Base-by-base conservation (phyloP, 1,140 invertebrate genomes). In the Leptonema lineaticorne region DNA sequence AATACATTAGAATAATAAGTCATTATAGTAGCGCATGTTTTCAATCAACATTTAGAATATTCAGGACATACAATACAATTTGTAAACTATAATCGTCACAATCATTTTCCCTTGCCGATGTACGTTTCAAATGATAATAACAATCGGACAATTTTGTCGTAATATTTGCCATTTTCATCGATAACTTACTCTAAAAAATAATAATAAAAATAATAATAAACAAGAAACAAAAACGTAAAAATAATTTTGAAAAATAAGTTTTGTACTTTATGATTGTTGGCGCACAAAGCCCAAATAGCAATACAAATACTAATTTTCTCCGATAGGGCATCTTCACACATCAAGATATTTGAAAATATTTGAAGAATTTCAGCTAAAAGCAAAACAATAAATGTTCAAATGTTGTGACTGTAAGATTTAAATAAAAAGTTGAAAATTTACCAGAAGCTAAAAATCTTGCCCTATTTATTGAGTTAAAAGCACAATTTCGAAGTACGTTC, bases 141-240 rank as follows among this genome's bases (percentile, higher is more conserved):
- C 64, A 65, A 28, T 69, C 53, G 37, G 53, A 28, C 20, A 72
- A 46, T 56, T 69, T 69, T 18, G 53, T 18, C 5, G 68, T 66
- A 29, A 72, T 28, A 2, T 65, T 65, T 1, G 53, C 28, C 5
- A 68, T 64, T 50, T 68, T 67, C 29, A 72, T 18, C 28, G 68
- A 69, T 16, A 72, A 53, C 65, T 72, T 72, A 45, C 64, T 68
- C 71, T 72, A 59, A 30, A 72, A 71, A 50, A 65, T 53, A 62
- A 37, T 28, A 37, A 37, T 45, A 58, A 58, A 46, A 45, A 8
- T 57, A 63, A 20, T 33, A 16, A 33, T 20, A 30, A 33, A 8
- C 14, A 46, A 29, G 6, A 26, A 8, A 28, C 22, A 5, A 53
- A 9, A 26, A 53, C 9, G 24, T 53, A 1, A 53, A 26, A 26